Conservation (phyloP, 2,113 vertebrate genomes). For the Smithornis capensis region DNA sequence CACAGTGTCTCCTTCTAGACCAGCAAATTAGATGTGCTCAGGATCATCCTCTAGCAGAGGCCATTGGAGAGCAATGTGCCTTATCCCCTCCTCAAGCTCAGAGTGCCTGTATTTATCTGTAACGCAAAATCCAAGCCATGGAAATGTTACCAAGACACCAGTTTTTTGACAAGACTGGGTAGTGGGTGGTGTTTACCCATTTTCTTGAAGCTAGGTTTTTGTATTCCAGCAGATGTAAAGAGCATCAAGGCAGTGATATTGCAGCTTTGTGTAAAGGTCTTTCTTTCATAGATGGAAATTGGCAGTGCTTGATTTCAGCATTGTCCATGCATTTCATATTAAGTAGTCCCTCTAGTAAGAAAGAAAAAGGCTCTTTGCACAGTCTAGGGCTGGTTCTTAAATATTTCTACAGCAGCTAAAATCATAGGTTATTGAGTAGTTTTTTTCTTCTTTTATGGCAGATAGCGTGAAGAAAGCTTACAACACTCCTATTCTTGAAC, state of each 20-base stretch:
- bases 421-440: accelerated
- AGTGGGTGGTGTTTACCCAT: neutral
- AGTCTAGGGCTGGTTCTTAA: neutral
- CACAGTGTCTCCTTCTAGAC: neutral
- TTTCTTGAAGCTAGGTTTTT: neutral
- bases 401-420: neutral
- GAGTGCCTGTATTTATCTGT: neutral
- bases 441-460: neutral
- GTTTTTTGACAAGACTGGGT: neutral
- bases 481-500: neutral
- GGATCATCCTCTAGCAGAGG: neutral
- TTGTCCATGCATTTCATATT: neutral
- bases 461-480: neutral
- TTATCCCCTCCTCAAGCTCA: neutral
- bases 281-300: neutral
- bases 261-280: neutral
- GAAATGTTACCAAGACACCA: neutral
- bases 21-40: neutral
- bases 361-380: neutral
- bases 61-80: accelerated
- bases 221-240: neutral
- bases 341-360: neutral
- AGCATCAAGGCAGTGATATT: neutral
- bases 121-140: neutral
- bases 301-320: neutral